Evolutionary conservation across 2,113 vertebrate genomes (phyloP).

Genomic region (Cnemophilus loriae): DNA sequence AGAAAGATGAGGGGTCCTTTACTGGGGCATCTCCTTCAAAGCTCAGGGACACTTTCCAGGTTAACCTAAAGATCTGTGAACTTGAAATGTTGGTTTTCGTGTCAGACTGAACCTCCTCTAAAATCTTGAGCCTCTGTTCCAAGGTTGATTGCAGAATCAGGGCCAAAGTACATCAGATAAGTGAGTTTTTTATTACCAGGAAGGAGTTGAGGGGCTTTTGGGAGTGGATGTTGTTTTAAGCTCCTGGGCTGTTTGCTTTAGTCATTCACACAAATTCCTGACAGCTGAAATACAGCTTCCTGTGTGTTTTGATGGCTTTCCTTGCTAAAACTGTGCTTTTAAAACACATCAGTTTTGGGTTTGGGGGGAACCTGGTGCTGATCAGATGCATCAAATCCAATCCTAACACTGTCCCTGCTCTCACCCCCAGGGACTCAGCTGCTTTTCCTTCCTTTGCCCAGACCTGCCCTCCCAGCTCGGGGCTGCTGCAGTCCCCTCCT

Average conservation of each 20-base stretch:
- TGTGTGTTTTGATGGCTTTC: background rate
- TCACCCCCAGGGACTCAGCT: background rate
- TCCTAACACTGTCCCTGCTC: background rate
- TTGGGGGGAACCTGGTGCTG: background rate
- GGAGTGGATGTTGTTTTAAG: background rate
- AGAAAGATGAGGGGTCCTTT: background rate
- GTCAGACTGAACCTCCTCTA: background rate
- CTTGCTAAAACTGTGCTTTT: background rate
- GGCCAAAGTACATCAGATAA: slow-evolving; percentile 1
- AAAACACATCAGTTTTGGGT: background rate
- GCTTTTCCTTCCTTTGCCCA: background rate
- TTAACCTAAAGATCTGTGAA: background rate
- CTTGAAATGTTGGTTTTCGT: background rate
- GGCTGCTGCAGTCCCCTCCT: background rate
- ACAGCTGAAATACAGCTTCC: background rate
- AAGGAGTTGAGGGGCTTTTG: background rate
- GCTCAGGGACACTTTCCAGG: background rate
- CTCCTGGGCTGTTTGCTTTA: background rate
- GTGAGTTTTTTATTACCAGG: background rate
- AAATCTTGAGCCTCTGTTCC: background rate
- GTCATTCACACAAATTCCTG: background rate
- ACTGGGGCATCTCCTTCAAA: background rate
- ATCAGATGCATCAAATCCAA: background rate
- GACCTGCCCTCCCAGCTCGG: background rate
- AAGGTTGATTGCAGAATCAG: background rate